Percentiles rank a stretch among this genome's conserved stretches.
Conservation (phyloP, 92 coral and sea anemone species). For the Scolanthus callimorphus region DNA sequence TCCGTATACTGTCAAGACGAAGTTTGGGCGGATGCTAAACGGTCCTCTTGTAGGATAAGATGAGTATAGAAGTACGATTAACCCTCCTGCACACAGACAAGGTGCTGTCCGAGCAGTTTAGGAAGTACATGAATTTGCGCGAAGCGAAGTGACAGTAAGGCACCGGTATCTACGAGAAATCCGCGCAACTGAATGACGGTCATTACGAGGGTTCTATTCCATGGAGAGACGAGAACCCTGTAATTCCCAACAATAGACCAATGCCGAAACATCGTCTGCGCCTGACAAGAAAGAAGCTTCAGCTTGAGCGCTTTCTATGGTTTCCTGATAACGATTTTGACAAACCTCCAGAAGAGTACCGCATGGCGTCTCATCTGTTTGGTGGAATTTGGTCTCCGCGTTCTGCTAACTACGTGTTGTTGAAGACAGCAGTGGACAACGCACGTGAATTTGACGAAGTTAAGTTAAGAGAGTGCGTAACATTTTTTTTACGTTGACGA, state of each 20-base stretch:
- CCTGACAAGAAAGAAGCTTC: constrained; percentile 10
- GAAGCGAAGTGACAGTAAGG: constrained; percentile 37
- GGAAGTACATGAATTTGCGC: constrained; percentile 22
- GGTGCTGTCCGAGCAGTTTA: constrained; percentile 23
- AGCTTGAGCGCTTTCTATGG: constrained; percentile 42
- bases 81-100: constrained; percentile 16
- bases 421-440: constrained; percentile 26
- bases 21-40: constrained; percentile 59
- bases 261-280: constrained; percentile 37
- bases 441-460: constrained; percentile 6
- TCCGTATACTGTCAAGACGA: constrained; percentile 47
- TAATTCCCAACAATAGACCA: constrained; percentile 46
- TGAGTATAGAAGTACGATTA: neutral
- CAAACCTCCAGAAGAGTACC: constrained; percentile 19
- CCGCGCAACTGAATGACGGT: constrained; percentile 20
- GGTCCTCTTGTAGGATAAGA: constrained; percentile 47
- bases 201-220: constrained; percentile 52
- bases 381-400: constrained; percentile 33
- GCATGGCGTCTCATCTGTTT: constrained; percentile 35
- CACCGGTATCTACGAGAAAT: constrained; percentile 7
- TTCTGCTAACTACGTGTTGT: constrained; percentile 26
- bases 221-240: constrained; percentile 20
- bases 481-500: constrained; percentile 32
- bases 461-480: neutral
- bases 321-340: constrained; percentile 25